Evolutionary conservation across 2,797 vertebrate genomes (phyloP), one percentile per base, ranked within the genome.

Genomic region (Nasua narica): DNA sequence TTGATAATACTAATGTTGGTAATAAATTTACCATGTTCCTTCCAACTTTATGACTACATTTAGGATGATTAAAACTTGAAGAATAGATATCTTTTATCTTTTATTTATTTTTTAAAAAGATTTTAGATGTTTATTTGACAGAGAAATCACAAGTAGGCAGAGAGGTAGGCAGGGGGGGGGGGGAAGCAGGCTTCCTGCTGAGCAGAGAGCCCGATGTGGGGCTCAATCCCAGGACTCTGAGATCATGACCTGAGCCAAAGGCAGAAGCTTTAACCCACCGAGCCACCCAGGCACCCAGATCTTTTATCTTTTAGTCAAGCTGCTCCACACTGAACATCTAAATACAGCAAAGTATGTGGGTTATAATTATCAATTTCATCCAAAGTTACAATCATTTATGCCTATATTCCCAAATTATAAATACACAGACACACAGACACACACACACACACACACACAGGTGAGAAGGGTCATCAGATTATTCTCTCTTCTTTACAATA

Each of bases 361-460:
- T 37, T 7, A 10, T 89, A 93, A 86, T 74, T 23, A 50, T 78
- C 56, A 35, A 46, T 58, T 69, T 56, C 35, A 81, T 52, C 40
- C 7, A 43, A 77, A 88, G 18, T 87, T 25, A 35, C 3, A 52
- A 29, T 46, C 8, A 25, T 18, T 23, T 40, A 27, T 43, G 5
- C 69, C 69, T 23, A 70, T 6, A 52, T 35, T n/a, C 35, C 46
- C 19, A 7, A 82, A 14, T 67, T 72, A 43, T 79, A 52, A 21
- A 79, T 40, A 12, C 29, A 67, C n/a, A n/a, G 12, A 79, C 8
- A n/a, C 21, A 27, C 3, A 23, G 15, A 29, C 10, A 23, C 12
- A 37, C 3, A 10, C 2, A 32, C 11, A n/a, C 29, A 25, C 8
- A 25, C 2, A 32, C 4, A 12, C 4, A 18, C 11, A n/a, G 16